Evolutionary conservation across 2,797 vertebrate genomes (phyloP).

Genomic region (Gallirallus australis): DNA sequence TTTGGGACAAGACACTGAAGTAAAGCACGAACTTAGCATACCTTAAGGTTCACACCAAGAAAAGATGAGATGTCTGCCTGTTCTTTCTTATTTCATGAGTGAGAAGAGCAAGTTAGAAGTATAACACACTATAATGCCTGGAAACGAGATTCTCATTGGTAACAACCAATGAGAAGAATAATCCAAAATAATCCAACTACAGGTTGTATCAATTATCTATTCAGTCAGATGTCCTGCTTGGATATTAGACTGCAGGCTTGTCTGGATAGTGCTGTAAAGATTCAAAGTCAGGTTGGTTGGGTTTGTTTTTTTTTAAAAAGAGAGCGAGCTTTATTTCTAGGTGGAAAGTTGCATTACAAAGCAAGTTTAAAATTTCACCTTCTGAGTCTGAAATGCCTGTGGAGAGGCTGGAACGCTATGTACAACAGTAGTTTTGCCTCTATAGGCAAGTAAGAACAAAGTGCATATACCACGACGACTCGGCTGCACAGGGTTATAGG

Average conservation of each 20-base stretch:
- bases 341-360: conserved; percentile 1
- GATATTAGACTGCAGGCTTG: rapidly evolving
- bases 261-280: not conserved
- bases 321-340: conserved; percentile 61
- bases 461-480: not conserved
- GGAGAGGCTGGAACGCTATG: conserved; percentile 3
- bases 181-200: not conserved
- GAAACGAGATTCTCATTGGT: not conserved
- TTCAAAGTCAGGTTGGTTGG: not conserved
- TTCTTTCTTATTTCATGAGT: not conserved
- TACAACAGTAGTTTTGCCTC: conserved; percentile 53
- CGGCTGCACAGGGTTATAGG: conserved; percentile 8
- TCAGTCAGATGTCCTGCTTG: not conserved
- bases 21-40: not conserved
- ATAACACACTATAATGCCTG: not conserved
- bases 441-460: not conserved
- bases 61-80: not conserved
- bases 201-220: not conserved
- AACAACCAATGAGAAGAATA: not conserved
- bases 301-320: no score
- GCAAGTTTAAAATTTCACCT: not conserved
- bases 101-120: not conserved
- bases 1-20: not conserved
- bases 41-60: not conserved
- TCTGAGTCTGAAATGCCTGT: not conserved